phyloP scores from a whole-genome alignment of 1,140 invertebrate species.

The Pseudomyrmex pallidus region DNA sequence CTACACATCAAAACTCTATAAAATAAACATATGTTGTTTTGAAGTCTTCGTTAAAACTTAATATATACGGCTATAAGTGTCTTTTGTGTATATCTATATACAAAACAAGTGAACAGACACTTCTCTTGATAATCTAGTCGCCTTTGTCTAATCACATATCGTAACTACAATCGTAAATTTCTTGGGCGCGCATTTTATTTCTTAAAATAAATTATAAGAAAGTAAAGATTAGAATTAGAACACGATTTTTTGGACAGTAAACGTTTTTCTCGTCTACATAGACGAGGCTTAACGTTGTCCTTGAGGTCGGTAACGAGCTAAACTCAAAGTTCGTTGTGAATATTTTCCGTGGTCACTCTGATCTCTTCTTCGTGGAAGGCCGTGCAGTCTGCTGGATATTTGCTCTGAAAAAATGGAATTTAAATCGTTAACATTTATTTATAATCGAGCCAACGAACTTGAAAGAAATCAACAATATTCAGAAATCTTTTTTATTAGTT shows the following conservation, averaged over 20 bases:
- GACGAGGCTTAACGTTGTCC: constrained; percentile 48
- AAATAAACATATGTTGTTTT: too few relatives aligned
- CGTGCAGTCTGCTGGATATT: constrained; percentile 90
- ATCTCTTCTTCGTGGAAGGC: constrained; percentile 92
- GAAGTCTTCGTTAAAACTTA: constrained; percentile 10
- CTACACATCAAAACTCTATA: too few relatives aligned
- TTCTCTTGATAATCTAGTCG: not conserved
- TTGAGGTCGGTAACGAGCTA: constrained; percentile 26
- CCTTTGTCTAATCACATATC: not conserved
- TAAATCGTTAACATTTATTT: not conserved
- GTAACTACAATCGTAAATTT: not conserved
- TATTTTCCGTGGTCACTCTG: constrained; percentile 91
- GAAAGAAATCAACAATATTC: not conserved
- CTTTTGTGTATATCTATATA: constrained; percentile 27
- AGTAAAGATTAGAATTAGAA: constrained; percentile 18
- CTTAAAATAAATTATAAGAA: constrained; percentile 7
- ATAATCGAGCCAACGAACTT: not conserved
- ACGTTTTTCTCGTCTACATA: not conserved
- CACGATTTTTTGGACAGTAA: not conserved
- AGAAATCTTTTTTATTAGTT: too few relatives aligned
- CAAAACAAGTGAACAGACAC: constrained; percentile 14
- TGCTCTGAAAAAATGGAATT: constrained; percentile 85
- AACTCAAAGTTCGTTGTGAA: constrained; percentile 90
- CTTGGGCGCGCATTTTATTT: not conserved
- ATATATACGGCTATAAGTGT: not conserved